Conservation (phyloP, 2,797 vertebrate species). For the Mastacembelus armatus region DNA sequence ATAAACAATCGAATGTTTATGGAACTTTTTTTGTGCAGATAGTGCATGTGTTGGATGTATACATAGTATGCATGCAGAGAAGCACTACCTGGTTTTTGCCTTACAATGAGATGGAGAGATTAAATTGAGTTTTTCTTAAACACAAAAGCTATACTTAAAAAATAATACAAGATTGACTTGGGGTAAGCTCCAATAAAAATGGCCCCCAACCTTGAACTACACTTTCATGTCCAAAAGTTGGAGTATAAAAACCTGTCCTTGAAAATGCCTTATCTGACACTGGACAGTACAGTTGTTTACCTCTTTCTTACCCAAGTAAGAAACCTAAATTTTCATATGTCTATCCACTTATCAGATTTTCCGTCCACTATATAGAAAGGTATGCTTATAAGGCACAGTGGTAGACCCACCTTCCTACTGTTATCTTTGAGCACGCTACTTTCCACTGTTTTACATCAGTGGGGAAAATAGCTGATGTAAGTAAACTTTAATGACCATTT, state of each 20-base stretch:
- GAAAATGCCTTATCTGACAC: constrained; percentile 77
- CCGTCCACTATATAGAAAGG: constrained; percentile 46
- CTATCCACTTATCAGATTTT: constrained; percentile 37
- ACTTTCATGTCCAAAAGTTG: constrained; percentile 26
- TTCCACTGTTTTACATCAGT: constrained; percentile 29
- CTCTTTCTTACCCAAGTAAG: constrained; percentile 46
- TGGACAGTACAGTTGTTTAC: constrained; percentile 63
- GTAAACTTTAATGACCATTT: constrained; percentile 34
- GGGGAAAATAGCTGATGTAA: constrained; percentile 21
- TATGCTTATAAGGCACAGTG: constrained; percentile 18
- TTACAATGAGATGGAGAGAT: constrained; percentile 71
- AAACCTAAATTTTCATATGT: constrained; percentile 44
- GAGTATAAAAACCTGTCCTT: constrained; percentile 56
- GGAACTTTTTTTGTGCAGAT: constrained; percentile 59
- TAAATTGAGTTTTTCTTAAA: constrained; percentile 43
- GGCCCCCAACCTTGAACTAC: constrained; percentile 1
- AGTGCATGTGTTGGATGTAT: constrained; percentile 80
- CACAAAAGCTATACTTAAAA: constrained; percentile 44
- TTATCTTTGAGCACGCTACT: constrained; percentile 44
- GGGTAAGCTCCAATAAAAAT: constrained; percentile 22
- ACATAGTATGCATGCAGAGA: constrained; percentile 80
- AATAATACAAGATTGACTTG: constrained; percentile 52
- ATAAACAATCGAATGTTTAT: constrained; percentile 71
- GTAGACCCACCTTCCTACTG: constrained; percentile 21
- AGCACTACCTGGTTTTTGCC: constrained; percentile 78